A percentile compares a stretch with the other conserved stretches of the same genome.
phyloP scores from a whole-genome alignment of 2,113 vertebrate species.

The Cyanistes caeruleus region DNA sequence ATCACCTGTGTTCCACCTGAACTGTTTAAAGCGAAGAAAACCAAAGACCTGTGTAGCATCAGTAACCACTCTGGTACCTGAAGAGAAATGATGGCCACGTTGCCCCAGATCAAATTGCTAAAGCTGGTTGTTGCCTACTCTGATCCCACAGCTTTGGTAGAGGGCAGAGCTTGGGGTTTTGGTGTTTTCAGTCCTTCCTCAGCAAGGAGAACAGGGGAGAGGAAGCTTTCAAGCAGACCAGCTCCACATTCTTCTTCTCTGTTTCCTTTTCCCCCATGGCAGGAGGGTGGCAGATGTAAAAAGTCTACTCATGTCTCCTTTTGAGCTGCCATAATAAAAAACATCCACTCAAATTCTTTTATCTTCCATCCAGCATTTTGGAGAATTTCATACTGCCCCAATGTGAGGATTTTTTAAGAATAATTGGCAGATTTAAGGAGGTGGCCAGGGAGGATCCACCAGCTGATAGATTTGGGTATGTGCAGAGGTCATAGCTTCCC shows the following conservation, averaged over 20 bases:
- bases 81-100: background rate
- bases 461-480: background rate
- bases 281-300: background rate
- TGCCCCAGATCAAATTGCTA: background rate
- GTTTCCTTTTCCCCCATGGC: background rate
- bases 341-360: background rate
- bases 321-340: background rate
- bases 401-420: accelerated
- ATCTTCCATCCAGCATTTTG: background rate
- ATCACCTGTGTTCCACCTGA: background rate
- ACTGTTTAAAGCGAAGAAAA: background rate
- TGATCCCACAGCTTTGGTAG: background rate
- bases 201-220: background rate
- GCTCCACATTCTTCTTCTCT: background rate
- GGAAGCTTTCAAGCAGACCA: background rate
- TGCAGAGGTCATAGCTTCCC: background rate
- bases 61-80: accelerated
- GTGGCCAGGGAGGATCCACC: background rate
- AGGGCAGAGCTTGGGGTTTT: background rate
- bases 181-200: background rate
- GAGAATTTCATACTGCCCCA: background rate
- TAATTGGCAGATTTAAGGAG: background rate
- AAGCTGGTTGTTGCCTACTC: background rate
- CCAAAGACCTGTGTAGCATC: background rate
- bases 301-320: background rate